phyloP scores from a whole-genome alignment of 2,113 vertebrate species.

The Cyphomyrus discorhynchus region DNA sequence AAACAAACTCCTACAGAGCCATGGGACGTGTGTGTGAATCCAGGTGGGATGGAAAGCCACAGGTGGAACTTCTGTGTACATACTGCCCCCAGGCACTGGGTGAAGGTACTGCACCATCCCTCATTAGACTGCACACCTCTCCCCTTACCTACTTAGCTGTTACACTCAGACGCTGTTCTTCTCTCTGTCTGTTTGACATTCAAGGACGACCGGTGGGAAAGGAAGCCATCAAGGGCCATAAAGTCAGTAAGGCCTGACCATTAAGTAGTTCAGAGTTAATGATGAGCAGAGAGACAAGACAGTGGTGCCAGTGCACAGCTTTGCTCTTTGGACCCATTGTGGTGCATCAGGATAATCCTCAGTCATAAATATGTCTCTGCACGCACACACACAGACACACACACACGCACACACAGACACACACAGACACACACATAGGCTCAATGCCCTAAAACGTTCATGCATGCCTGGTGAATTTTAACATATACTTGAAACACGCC shows the following conservation, averaged over 20 bases:
- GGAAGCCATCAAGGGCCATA: conserved; percentile 21
- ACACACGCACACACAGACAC: conserved; percentile 11
- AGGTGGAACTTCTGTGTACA: conserved; percentile 7
- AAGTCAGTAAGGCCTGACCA: conserved; percentile 21
- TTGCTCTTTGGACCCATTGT: conserved; percentile 56
- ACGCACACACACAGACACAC: conserved; percentile 2
- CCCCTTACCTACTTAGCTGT: not conserved
- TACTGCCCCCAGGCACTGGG: conserved; percentile 18
- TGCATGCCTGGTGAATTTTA: not conserved
- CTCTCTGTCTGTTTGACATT: conserved; percentile 13
- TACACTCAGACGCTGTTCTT: not conserved
- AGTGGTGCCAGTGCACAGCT: conserved; percentile 16
- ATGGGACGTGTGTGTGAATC: not conserved
- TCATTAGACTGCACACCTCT: not conserved
- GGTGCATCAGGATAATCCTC: conserved; percentile 57
- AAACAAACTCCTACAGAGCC: not conserved
- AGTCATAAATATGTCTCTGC: conserved; percentile 55
- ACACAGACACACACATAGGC: conserved; percentile 24
- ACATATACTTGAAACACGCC: not conserved
- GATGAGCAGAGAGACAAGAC: conserved; percentile 24
- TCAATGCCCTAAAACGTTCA: not conserved
- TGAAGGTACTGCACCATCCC: not conserved
- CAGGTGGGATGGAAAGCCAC: not conserved
- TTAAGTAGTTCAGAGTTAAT: conserved; percentile 26
- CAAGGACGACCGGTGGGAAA: conserved; percentile 23